Conservation (phyloP, 2,888 invertebrate species). For the Sarcophaga carnaria region DNA sequence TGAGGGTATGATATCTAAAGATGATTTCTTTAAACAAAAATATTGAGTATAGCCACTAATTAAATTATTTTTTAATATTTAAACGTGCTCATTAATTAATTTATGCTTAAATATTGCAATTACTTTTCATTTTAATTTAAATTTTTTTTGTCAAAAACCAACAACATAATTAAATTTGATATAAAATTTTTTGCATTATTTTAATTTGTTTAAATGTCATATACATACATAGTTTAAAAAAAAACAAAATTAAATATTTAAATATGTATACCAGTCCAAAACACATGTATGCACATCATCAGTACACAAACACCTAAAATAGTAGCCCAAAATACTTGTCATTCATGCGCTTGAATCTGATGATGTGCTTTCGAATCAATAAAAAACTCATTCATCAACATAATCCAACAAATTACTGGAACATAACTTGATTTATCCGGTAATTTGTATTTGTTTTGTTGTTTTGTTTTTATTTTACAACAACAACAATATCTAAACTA, state of each 20-base stretch:
- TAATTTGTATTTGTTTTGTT: slow-evolving; percentile 73
- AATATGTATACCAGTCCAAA: slow-evolving; percentile 7
- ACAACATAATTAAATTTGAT: background rate
- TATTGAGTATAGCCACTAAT: too few relatives aligned
- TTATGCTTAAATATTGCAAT: too few relatives aligned
- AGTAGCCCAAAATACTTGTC: background rate
- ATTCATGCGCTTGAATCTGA: slow-evolving; percentile 3
- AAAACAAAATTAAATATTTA: background rate
- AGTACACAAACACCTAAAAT: background rate
- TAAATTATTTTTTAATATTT: background rate
- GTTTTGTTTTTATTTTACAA: background rate
- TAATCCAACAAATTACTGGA: slow-evolving; percentile 79
- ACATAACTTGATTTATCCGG: slow-evolving; percentile 81
- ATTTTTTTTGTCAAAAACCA: background rate
- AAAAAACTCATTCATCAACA: slow-evolving; percentile 77
- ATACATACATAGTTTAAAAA: background rate
- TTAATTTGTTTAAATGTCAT: slow-evolving; percentile 36
- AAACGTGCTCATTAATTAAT: background rate
- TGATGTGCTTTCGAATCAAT: slow-evolving; percentile 51
- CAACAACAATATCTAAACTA: background rate
- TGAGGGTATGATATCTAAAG: too few relatives aligned
- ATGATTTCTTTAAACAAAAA: too few relatives aligned
- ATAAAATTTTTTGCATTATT: background rate
- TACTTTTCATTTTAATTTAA: too few relatives aligned
- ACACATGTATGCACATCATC: slow-evolving; percentile 4